These are phyloP conservation scores for Noctua janthe DNA, from an alignment of 2,888 invertebrate species.

Conservation along the genomic window DNA sequence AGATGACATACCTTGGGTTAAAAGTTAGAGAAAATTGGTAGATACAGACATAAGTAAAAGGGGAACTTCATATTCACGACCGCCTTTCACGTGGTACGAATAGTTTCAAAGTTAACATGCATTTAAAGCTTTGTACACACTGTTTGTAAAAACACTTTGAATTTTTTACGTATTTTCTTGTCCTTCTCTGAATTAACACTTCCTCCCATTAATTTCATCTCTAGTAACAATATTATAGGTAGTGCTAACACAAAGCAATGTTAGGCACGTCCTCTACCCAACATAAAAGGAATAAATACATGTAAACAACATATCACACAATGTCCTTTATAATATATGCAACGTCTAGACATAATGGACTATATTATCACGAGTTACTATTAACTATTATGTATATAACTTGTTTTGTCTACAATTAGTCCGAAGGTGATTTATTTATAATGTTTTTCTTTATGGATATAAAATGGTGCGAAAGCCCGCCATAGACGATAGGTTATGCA, in stretches of 20 bases:
- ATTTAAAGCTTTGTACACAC: neutral
- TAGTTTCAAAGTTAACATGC: neutral
- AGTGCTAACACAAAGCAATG: slow-evolving; percentile 1
- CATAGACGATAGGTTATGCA: too few species aligned
- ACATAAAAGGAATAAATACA: slow-evolving; percentile 29
- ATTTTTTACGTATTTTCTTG: neutral
- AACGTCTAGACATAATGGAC: slow-evolving; percentile 52
- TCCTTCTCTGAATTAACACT: neutral
- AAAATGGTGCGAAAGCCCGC: neutral
- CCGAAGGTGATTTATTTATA: slow-evolving; percentile 42
- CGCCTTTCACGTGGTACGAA: neutral
- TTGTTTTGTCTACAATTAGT: slow-evolving; percentile 39
- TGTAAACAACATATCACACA: slow-evolving; percentile 24
- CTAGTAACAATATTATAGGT: neutral
- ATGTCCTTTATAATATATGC: slow-evolving; percentile 33
- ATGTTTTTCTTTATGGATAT: neutral
- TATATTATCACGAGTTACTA: slow-evolving; percentile 28
- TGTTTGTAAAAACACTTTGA: neutral
- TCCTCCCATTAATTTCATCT: neutral
- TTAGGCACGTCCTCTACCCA: neutral
- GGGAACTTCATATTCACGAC: neutral
- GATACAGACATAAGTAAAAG: neutral
- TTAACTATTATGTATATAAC: slow-evolving; percentile 10
- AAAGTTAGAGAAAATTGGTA: neutral
- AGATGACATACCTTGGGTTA: neutral